phyloP scores from a whole-genome alignment of 2,797 vertebrate genomes.

The Hippoglossus hippoglossus region DNA sequence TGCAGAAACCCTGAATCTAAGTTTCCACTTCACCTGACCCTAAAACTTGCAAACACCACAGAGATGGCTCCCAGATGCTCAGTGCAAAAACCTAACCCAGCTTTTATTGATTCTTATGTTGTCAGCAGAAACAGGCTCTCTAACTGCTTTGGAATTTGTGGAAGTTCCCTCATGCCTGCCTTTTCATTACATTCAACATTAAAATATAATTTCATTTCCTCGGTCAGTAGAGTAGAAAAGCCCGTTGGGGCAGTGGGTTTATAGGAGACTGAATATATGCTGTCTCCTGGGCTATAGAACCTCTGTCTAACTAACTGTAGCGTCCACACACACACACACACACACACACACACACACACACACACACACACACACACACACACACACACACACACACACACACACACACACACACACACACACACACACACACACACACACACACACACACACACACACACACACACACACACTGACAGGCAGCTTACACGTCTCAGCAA shows the following conservation, averaged over 20 bases:
- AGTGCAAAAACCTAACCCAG: background rate
- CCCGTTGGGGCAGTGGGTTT: background rate
- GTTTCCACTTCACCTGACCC: too few species aligned
- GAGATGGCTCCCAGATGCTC: background rate
- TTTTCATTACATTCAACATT: background rate
- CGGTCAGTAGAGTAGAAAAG: background rate
- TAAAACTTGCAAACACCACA: too few species aligned
- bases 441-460: constrained; percentile 14
- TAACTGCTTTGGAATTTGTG: background rate
- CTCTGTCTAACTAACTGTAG: constrained; percentile 42
- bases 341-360: constrained; percentile 11
- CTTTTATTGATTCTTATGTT: constrained; percentile 1
- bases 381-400: constrained; percentile 8
- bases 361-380: constrained; percentile 18
- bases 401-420: constrained; percentile 7
- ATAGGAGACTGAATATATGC: constrained; percentile 15
- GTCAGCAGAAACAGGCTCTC: background rate
- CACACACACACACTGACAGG: constrained; percentile 39
- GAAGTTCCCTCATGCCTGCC: background rate
- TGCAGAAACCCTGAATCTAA: too few species aligned
- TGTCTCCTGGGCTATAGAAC: constrained; percentile 30
- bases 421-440: constrained; percentile 10
- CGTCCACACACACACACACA: constrained; percentile 1
- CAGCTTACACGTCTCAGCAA: constrained; percentile 56
- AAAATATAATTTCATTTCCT: background rate